phyloP scores from a whole-genome alignment of 2,113 vertebrate species.

The Caracal caracal region DNA sequence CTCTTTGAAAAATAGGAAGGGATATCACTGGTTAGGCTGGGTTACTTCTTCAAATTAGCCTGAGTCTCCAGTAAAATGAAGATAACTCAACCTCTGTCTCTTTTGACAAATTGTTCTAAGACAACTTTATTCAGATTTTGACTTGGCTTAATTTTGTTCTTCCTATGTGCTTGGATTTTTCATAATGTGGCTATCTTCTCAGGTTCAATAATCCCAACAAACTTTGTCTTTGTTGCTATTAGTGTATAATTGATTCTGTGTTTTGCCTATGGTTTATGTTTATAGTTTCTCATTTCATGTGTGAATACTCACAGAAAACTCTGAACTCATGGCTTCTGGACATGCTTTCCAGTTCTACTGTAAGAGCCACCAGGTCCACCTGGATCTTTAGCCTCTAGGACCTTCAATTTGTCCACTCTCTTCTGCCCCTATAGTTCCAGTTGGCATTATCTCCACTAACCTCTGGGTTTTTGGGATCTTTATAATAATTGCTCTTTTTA shows the following conservation, averaged over 20 bases:
- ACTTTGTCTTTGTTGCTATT: slow-evolving; percentile 27
- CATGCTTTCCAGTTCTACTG: not conserved
- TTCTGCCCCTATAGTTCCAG: not conserved
- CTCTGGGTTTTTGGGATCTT: not conserved
- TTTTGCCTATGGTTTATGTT: not conserved
- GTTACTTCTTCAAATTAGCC: not conserved
- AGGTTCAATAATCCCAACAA: not conserved
- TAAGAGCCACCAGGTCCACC: not conserved
- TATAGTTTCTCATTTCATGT: not conserved
- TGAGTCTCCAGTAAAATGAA: not conserved
- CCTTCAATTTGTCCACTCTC: not conserved
- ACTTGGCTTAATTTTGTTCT: slow-evolving; percentile 9
- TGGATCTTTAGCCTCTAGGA: not conserved
- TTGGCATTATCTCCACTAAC: not conserved
- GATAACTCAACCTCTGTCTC: not conserved
- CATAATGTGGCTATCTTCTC: not conserved
- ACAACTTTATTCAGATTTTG: slow-evolving; percentile 44
- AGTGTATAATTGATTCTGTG: slow-evolving; percentile 9
- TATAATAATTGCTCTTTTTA: not conserved
- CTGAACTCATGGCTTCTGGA: not conserved
- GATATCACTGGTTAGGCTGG: not conserved
- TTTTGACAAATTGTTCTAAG: slow-evolving; percentile 5
- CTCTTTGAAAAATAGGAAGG: not conserved
- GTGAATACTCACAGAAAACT: not conserved
- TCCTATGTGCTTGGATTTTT: not conserved